Evolutionary conservation across 2,888 invertebrate genomes (phyloP), one percentile per base, ranked within the genome.

Genomic region (Polyommatus iphigenia): DNA sequence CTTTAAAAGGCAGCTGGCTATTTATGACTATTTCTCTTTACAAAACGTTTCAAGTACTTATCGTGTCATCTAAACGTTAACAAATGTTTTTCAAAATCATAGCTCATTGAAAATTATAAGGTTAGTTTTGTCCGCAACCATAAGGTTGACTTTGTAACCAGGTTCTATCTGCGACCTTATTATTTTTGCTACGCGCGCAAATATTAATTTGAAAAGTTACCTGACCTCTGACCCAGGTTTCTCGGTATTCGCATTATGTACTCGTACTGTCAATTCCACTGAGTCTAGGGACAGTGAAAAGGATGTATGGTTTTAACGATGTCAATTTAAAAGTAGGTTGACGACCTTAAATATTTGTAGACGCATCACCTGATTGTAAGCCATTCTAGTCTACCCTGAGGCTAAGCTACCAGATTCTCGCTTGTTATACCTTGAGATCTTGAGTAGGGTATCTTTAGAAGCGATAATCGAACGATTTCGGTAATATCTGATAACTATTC

Each of bases 211-310:
- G 62, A 62, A 62, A 62, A 62, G 62, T 20, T 20, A 24, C 6
- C 24, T 62, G 62, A 24, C 62, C 24, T 20, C 62, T 24, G 62
- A 62, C 24, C 62, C 13, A 4, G 4, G 62, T 62, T 62, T 62
- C 62, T 62, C 24, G 62, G 62, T 62, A 62, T 62, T 59, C 59
- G n/a, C 57, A 57, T 7, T 62, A 24, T 24, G 62, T 20, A 62
- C 24, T 62, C 13, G 62, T 20, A 62, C 24, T 62, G 62, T 62
- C 62, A 24, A 2, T 24, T 62, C 62, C 24, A 62, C 3, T 62
- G 2, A 62, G 3, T 62, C 13, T 24, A 62, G 4, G 24, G 20
- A 62, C 62, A 62, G 62, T 24, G 24, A 62, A 62, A 62, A 54
- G 18, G 24, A 59, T n/a, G 20, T n/a, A 59, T 10, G 24, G 24